Percentiles rank a stretch among this genome's conserved stretches.
Conservation (phyloP, 2,888 invertebrate genomes). For the Cacoxenus indagator region DNA sequence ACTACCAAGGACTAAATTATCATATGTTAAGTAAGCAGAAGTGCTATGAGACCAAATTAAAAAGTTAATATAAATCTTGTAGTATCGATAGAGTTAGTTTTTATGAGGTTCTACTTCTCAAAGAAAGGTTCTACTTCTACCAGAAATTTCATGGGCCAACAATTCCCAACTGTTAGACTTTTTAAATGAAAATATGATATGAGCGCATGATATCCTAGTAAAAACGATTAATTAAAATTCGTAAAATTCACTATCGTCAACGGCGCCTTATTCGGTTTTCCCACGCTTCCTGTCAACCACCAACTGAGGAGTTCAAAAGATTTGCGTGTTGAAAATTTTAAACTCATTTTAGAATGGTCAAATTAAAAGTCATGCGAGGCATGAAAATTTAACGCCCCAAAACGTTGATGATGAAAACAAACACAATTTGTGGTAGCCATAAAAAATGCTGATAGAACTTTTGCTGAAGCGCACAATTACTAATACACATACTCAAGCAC, state of each 20-base stretch:
- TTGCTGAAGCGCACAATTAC: background rate
- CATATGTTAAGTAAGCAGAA: too few relatives aligned
- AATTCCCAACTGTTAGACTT: too few relatives aligned
- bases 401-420: background rate
- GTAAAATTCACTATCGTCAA: background rate
- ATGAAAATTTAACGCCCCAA: slow-evolving; percentile 8
- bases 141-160: too few relatives aligned
- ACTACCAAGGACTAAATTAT: too few relatives aligned
- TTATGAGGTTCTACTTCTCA: too few relatives aligned
- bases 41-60: too few relatives aligned
- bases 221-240: background rate
- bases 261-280: background rate
- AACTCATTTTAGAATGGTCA: background rate
- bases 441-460: background rate
- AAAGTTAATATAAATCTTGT: too few relatives aligned
- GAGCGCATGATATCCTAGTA: too few relatives aligned
- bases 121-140: too few relatives aligned
- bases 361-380: background rate
- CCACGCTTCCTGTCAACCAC: background rate
- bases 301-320: background rate
- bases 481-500: background rate
- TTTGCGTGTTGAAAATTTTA: background rate
- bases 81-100: too few relatives aligned
- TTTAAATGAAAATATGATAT: too few relatives aligned
- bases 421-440: background rate